These are phyloP conservation scores for Oryzias woworae DNA, from an alignment of 2,113 vertebrate genomes.

Conservation along the genomic window DNA sequence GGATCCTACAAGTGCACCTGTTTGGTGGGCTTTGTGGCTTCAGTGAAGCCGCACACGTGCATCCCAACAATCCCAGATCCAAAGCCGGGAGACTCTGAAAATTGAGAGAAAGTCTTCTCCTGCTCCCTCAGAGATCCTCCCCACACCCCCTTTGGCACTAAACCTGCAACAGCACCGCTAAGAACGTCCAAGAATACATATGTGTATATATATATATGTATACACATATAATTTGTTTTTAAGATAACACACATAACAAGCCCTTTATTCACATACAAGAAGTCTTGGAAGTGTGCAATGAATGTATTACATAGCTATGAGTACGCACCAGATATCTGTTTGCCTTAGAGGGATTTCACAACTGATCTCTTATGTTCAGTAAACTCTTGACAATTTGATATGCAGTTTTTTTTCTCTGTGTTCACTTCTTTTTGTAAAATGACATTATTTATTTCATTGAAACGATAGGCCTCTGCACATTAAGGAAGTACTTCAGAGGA, in stretches of 20 bases:
- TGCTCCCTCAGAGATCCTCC: slow-evolving; percentile 22
- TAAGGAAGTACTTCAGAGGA: slow-evolving; percentile 54
- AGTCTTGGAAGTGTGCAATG: slow-evolving; percentile 61
- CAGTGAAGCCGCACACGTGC: slow-evolving; percentile 83
- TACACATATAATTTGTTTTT: slow-evolving; percentile 12
- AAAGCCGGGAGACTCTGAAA: slow-evolving; percentile 34
- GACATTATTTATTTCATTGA: slow-evolving; percentile 74
- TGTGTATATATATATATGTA: slow-evolving; percentile 19
- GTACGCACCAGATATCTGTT: slow-evolving; percentile 58
- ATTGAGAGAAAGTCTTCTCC: slow-evolving; percentile 56
- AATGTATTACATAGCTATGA: slow-evolving; percentile 68
- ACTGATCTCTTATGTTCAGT: slow-evolving; percentile 59
- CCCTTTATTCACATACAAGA: slow-evolving; percentile 41
- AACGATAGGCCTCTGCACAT: slow-evolving; percentile 60
- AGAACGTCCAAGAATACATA: slow-evolving; percentile 49
- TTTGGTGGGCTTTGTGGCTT: slow-evolving; percentile 80
- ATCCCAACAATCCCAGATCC: slow-evolving; percentile 74
- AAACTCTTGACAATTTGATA: slow-evolving; percentile 54
- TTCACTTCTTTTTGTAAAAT: slow-evolving; percentile 35
- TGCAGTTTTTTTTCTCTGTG: slow-evolving; percentile 48
- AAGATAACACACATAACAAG: slow-evolving; percentile 6
- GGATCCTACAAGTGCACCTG: slow-evolving; percentile 92
- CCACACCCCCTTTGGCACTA: slow-evolving; percentile 47
- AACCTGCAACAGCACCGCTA: slow-evolving; percentile 63
- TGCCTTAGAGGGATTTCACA: slow-evolving; percentile 74